Evolutionary conservation across 2,888 invertebrate species (phyloP).

Genomic region (Ochropleura leucogaster): DNA sequence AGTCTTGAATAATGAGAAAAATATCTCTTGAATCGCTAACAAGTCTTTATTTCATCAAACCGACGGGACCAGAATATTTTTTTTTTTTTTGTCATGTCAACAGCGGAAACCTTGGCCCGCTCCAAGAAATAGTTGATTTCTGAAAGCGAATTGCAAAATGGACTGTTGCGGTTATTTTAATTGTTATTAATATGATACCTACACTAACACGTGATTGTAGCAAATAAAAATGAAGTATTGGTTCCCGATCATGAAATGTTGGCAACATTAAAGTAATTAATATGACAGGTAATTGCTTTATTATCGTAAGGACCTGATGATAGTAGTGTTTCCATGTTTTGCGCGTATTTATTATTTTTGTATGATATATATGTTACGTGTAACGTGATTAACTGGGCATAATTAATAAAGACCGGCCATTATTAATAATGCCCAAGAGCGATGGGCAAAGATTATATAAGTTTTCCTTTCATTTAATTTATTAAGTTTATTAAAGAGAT

Average conservation of each 20-base stretch:
- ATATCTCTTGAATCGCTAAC: constrained; percentile 16
- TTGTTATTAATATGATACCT: constrained; percentile 21
- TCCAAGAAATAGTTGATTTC: constrained; percentile 55
- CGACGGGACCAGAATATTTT: constrained; percentile 33
- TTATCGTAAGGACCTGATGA: neutral
- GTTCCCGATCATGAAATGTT: neutral
- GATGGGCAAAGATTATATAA: too few species aligned
- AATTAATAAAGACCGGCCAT: too few species aligned
- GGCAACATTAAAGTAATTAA: neutral
- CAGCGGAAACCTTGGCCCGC: constrained; percentile 58
- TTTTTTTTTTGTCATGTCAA: constrained; percentile 51
- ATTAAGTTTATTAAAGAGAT: too few species aligned
- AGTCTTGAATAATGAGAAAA: constrained; percentile 25
- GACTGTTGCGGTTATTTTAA: constrained; percentile 33
- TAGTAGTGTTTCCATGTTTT: neutral
- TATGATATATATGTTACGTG: too few species aligned
- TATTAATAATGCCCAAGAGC: too few species aligned
- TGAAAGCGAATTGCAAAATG: constrained; percentile 60
- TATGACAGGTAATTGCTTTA: neutral
- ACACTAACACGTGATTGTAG: constrained; percentile 4
- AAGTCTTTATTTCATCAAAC: constrained; percentile 40
- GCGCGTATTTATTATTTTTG: neutral
- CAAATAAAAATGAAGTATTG: neutral
- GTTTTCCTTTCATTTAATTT: too few species aligned
- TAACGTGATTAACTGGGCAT: too few species aligned